A percentile compares a stretch with the other conserved stretches of the same genome.
Evolutionary conservation across 2,797 vertebrate genomes (phyloP).

Genomic region (Sebastes hubbsi): DNA sequence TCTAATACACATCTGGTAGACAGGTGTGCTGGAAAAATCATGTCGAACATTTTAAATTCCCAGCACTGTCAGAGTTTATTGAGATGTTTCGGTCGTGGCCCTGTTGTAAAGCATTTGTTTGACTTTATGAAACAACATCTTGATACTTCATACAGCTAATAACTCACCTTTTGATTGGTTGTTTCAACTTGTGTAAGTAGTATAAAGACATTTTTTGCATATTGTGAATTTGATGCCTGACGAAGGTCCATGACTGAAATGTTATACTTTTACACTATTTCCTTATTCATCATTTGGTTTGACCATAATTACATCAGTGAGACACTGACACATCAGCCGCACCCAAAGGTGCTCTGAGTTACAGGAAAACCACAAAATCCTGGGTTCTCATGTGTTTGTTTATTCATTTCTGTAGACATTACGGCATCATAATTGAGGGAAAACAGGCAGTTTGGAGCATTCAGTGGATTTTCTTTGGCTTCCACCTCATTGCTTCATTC

Average conservation of each 20-base stretch:
- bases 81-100: neutral
- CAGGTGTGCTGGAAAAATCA: neutral
- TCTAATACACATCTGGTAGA: neutral
- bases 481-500: constrained; percentile 45
- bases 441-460: constrained; percentile 53
- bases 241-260: rapidly evolving
- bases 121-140: neutral
- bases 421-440: constrained; percentile 58
- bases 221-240: neutral
- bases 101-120: neutral
- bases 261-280: neutral
- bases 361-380: constrained; percentile 53
- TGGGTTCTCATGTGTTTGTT: constrained; percentile 26
- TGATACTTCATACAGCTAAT: neutral
- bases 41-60: neutral
- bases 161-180: neutral
- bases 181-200: neutral
- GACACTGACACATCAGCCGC: constrained; percentile 59
- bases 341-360: constrained; percentile 32
- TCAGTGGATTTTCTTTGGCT: constrained; percentile 45
- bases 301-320: constrained; percentile 50
- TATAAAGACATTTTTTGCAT: neutral
- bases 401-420: constrained; percentile 67
- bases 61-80: neutral
- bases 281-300: constrained; percentile 12